phyloP scores from a whole-genome alignment of 2,113 vertebrate genomes.

The Pyxicephalus adspersus region DNA sequence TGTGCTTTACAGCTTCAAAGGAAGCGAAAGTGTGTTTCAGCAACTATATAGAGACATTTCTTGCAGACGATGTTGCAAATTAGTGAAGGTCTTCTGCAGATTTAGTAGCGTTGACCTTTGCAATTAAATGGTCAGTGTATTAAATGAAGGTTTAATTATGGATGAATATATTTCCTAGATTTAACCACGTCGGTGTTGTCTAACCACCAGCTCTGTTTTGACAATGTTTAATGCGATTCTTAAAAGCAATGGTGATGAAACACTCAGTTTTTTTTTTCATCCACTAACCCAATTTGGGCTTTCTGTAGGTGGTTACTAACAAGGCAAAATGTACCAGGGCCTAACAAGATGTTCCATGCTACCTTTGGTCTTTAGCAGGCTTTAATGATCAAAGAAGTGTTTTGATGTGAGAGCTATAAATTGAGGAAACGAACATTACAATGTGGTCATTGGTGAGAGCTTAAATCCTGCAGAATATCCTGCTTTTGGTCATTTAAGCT shows the following conservation, averaged over 20 bases:
- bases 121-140: constrained; percentile 61
- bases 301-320: constrained; percentile 25
- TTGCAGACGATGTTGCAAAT: constrained; percentile 63
- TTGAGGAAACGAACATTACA: constrained; percentile 28
- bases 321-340: constrained; percentile 16
- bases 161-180: background rate
- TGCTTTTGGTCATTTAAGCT: constrained; percentile 19
- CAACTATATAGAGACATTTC: constrained; percentile 62
- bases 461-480: constrained; percentile 13
- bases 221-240: too few relatives aligned
- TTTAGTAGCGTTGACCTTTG: constrained; percentile 57
- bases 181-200: background rate
- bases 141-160: constrained; percentile 7
- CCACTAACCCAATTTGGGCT: constrained; percentile 19
- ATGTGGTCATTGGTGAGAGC: constrained; percentile 28
- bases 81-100: constrained; percentile 59
- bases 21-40: constrained; percentile 49
- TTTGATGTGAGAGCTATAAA: constrained; percentile 36
- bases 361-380: constrained; percentile 10
- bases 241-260: too few relatives aligned
- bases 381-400: constrained; percentile 29
- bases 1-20: constrained; percentile 64
- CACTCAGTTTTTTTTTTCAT: constrained; percentile 32
- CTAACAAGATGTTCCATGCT: constrained; percentile 14
- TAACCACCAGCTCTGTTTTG: too few relatives aligned